Evolutionary conservation across 2,888 invertebrate species (phyloP), one percentile per base, ranked within the genome.

Genomic region (Polietes domitor): DNA sequence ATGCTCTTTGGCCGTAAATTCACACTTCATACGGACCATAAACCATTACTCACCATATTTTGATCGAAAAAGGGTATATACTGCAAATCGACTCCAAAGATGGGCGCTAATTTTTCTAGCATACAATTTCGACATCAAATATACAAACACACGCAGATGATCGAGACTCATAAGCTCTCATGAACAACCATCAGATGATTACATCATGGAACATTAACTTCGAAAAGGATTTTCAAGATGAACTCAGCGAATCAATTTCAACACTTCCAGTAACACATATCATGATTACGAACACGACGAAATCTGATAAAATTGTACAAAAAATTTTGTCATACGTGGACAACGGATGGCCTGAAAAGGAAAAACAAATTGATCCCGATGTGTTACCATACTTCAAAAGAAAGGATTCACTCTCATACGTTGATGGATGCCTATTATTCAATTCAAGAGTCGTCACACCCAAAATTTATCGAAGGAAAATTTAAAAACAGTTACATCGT

Each of bases 11-110:
- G 85, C 0, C 26, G 85, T 1, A 73, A 85, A 61, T 85, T 86
- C 65, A 80, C 61, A 1, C 55, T 87, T 15, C 77, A 80, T 12
- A 92, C 91, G 0, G 92, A 92, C 83, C 90, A 92, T 80, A 88
- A 91, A 78, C 92, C 93, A 1, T 82, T 93, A 6, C 85, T 86
- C 4, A 83, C 87, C 6, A 89, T 93, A 47, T 90, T 92, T n/a
- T 58, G 87, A 0, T 74, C 77, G 37, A 37, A 37, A 37, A 37
- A 37, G 9, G 88, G 85, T 24, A 70, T 86, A 21, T 24, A 76
- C 71, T n/a, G 82, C 81, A 21, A 82, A 85, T 43, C 50, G 72
- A n/a, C 41, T 82, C 10, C 81, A 81, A 47, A 41, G 78, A 47
- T 84, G 85, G 85, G 73, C 82, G 0, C 24, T 84, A 1, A 84